Evolutionary conservation across 1,140 invertebrate species (phyloP).

Genomic region (Drosophila prosaltans): DNA sequence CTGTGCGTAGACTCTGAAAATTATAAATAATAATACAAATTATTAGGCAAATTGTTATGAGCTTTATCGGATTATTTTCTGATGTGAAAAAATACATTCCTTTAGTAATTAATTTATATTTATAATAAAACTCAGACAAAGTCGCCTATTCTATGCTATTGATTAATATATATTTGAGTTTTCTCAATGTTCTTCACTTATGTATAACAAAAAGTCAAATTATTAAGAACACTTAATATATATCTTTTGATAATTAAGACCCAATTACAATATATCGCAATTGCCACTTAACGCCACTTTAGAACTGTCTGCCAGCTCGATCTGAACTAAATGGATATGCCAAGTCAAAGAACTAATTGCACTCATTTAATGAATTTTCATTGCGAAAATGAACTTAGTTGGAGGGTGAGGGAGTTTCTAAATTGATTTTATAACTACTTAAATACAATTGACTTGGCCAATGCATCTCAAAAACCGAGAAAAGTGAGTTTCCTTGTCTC

Average conservation of each 20-base stretch:
- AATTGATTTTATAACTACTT: slow-evolving; percentile 9
- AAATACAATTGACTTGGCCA: slow-evolving; percentile 1
- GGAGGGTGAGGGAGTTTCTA: background rate
- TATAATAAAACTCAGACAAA: too few species aligned
- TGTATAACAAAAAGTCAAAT: too few species aligned
- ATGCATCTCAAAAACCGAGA: background rate
- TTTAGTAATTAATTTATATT: too few species aligned
- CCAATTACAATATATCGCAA: background rate
- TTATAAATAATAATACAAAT: slow-evolving; percentile 30
- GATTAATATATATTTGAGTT: too few species aligned
- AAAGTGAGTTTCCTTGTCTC: background rate
- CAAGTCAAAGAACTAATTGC: background rate
- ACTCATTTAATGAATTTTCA: background rate
- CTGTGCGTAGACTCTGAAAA: slow-evolving; percentile 91
- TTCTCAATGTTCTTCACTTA: too few species aligned
- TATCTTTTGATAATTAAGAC: background rate
- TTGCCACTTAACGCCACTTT: background rate
- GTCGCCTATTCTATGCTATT: too few species aligned
- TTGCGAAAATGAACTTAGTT: slow-evolving; percentile 3
- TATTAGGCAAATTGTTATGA: too few species aligned
- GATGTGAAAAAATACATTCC: too few species aligned
- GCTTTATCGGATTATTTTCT: too few species aligned
- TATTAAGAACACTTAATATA: too few species aligned
- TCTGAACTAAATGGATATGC: background rate
- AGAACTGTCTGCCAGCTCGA: background rate